These are phyloP conservation scores for Lindbergichthys nudifrons DNA, from an alignment of 2,797 vertebrate species.

Conservation along the genomic window DNA sequence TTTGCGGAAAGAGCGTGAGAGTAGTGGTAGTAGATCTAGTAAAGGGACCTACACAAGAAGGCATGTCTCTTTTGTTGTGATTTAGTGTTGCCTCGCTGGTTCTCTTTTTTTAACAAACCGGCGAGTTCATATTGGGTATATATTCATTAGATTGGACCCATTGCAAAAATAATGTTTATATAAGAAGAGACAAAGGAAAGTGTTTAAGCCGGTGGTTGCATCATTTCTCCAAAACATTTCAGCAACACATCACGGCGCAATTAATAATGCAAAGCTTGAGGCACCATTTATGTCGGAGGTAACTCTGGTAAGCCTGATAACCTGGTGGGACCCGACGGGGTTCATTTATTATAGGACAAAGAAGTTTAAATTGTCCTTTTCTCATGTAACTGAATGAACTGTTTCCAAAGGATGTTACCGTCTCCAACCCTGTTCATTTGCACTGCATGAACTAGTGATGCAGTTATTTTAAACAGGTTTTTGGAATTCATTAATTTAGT, in stretches of 20 bases:
- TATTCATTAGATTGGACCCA: no score
- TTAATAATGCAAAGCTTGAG: slow-evolving; percentile 7
- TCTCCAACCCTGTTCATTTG: not conserved
- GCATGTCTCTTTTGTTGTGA: no score
- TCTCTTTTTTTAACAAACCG: not conserved
- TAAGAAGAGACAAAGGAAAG: not conserved
- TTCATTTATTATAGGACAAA: slow-evolving; percentile 1
- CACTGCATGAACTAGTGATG: not conserved
- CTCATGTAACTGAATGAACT: slow-evolving; percentile 5
- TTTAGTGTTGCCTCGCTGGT: not conserved
- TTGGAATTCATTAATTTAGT: not conserved
- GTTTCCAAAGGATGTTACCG: not conserved
- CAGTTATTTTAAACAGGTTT: not conserved
- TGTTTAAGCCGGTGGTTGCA: not conserved
- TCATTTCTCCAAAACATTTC: slow-evolving; percentile 7
- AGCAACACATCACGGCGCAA: not conserved
- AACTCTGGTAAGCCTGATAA: slow-evolving; percentile 8
- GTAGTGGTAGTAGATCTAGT: no score
- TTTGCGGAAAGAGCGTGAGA: no score
- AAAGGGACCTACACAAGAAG: no score
- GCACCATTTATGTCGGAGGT: not conserved
- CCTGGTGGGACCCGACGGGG: not conserved
- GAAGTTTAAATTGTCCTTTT: not conserved
- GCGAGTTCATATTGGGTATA: no score
- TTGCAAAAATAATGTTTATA: not conserved